Conservation (phyloP, 2,888 invertebrate species). For the Esperia sulphurella region DNA sequence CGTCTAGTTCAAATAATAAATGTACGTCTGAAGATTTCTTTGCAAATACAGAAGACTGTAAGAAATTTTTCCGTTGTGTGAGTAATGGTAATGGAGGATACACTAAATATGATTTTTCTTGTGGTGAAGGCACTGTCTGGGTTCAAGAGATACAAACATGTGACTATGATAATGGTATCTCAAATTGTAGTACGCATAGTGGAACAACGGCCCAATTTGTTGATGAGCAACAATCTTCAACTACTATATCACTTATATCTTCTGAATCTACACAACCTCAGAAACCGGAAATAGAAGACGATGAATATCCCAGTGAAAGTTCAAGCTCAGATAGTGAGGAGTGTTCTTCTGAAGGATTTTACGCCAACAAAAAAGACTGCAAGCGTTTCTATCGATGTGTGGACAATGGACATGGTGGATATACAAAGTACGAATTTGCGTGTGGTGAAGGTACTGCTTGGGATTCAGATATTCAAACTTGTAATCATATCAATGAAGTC, state of each 20-base stretch:
- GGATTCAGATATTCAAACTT: conserved; percentile 72
- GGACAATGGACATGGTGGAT: conserved; percentile 58
- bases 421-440: conserved; percentile 72
- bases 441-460: conserved; percentile 81
- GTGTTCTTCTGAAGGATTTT: conserved; percentile 71
- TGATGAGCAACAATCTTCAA: conserved; percentile 17
- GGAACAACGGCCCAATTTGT: conserved; percentile 18
- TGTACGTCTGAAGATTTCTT: conserved; percentile 85
- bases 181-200: conserved; percentile 33
- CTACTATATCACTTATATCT: conserved; percentile 18
- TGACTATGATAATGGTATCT: conserved; percentile 45
- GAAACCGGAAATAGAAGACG: conserved; percentile 17
- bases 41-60: conserved; percentile 83
- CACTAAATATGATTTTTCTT: conserved; percentile 80
- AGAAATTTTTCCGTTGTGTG: conserved; percentile 86
- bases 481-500: conserved; percentile 76
- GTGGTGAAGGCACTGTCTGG: conserved; percentile 85
- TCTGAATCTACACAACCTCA: conserved; percentile 9
- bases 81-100: conserved; percentile 63
- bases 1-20: conserved; percentile 19
- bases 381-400: conserved; percentile 74
- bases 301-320: conserved; percentile 11
- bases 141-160: conserved; percentile 81
- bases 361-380: conserved; percentile 62
- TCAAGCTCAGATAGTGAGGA: conserved; percentile 19